Evolutionary conservation across 2,888 invertebrate genomes (phyloP).

Genomic region (Ormyrus pomaceus): DNA sequence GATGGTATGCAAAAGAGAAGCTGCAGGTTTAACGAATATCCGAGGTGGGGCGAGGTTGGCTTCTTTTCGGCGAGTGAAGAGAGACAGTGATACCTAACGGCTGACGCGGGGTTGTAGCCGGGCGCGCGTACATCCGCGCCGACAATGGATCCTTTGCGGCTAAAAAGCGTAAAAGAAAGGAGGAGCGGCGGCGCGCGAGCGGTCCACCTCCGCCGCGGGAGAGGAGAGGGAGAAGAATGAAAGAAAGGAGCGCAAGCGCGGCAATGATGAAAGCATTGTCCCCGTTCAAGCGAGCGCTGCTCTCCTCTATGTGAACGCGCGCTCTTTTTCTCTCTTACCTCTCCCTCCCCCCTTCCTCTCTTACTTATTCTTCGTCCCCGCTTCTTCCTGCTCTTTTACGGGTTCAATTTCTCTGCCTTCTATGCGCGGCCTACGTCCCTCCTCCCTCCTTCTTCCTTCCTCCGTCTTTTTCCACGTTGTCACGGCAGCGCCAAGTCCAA

Average conservation of each 20-base stretch:
- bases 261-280: constrained; percentile 76
- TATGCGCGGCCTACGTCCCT: constrained; percentile 55
- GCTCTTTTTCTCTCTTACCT: constrained; percentile 10
- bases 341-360: constrained; percentile 3
- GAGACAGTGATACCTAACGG: constrained; percentile 70
- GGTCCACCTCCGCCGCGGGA: constrained; percentile 47
- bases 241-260: constrained; percentile 68
- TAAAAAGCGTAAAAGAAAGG: constrained; percentile 70
- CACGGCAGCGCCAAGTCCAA: constrained; percentile 58
- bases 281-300: constrained; percentile 64
- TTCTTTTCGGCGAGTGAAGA: constrained; percentile 24
- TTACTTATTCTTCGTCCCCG: constrained; percentile 36
- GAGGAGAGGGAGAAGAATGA: constrained; percentile 57
- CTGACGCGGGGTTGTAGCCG: constrained; percentile 60
- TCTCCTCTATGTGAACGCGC: constrained; percentile 35
- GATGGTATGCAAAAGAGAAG: constrained; percentile 3
- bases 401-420: constrained; percentile 61
- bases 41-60: neutral
- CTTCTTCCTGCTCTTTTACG: constrained; percentile 49
- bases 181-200: constrained; percentile 38
- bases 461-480: constrained; percentile 38
- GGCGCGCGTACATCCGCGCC: constrained; percentile 68
- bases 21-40: neutral
- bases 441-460: neutral
- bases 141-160: constrained; percentile 74